phyloP scores from a whole-genome alignment of 1,140 invertebrate species.

The Ladona fulva region DNA sequence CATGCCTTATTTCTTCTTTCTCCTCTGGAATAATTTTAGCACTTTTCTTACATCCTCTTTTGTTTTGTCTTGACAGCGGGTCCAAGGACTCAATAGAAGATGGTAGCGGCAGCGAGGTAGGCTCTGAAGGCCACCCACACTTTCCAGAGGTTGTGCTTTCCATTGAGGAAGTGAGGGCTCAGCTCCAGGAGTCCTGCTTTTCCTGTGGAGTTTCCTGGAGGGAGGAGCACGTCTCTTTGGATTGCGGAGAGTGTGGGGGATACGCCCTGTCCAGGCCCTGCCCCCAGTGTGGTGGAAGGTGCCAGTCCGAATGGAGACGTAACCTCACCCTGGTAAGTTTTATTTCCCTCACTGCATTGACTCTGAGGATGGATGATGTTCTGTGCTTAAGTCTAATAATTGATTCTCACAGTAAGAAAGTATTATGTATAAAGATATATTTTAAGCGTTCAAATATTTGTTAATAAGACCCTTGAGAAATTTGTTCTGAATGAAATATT shows the following conservation, averaged over 20 bases:
- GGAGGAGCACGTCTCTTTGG: conserved; percentile 66
- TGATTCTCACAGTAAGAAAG: too few relatives aligned
- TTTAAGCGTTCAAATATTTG: too few relatives aligned
- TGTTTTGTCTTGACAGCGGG: neutral
- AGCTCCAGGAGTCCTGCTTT: neutral
- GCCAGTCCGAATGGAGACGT: conserved; percentile 62
- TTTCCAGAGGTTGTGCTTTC: neutral
- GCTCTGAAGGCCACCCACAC: neutral
- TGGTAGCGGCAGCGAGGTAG: neutral
- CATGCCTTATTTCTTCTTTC: too few relatives aligned
- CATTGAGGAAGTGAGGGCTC: neutral
- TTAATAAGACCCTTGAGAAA: too few relatives aligned
- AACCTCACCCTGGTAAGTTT: conserved; percentile 62
- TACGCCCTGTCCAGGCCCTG: conserved; percentile 68
- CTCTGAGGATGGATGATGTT: too few relatives aligned
- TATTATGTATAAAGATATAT: too few relatives aligned
- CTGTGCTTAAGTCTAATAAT: too few relatives aligned
- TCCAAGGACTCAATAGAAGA: neutral
- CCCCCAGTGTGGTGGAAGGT: conserved; percentile 64
- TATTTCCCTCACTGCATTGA: neutral
- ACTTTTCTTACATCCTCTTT: neutral
- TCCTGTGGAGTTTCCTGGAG: conserved; percentile 70
- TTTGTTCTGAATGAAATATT: too few relatives aligned
- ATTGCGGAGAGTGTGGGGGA: conserved; percentile 74
- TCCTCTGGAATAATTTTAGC: too few relatives aligned